Conservation (phyloP, 2,113 vertebrate genomes). For the Engystomops pustulosus region DNA sequence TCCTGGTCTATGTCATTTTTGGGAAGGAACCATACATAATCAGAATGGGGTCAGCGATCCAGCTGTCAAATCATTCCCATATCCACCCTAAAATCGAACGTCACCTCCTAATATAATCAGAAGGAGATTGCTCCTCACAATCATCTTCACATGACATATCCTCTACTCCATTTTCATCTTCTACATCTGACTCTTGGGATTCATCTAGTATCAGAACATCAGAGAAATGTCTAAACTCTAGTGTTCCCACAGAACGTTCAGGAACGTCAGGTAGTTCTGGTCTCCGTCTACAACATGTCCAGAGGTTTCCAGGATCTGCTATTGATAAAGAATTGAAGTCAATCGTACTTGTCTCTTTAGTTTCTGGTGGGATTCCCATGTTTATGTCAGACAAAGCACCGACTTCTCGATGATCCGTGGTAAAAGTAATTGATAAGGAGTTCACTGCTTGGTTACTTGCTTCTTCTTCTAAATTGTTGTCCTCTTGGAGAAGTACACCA, state of each 20-base stretch:
- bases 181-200: not conserved
- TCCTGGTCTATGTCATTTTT: too few species aligned
- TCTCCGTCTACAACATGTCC: not conserved
- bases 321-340: not conserved
- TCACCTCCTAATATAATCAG: not conserved
- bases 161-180: not conserved
- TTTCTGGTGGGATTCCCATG: not conserved
- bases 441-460: not conserved
- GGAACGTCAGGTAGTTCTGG: not conserved
- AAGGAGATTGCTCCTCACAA: not conserved
- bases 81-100: not conserved
- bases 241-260: too few species aligned
- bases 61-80: too few species aligned
- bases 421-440: not conserved
- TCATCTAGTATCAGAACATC: not conserved
- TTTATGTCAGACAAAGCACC: not conserved
- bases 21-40: too few species aligned
- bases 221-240: not conserved
- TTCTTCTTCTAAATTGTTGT: not conserved
- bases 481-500: not conserved
- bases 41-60: too few species aligned
- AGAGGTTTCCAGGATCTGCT: not conserved
- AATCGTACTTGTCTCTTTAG: not conserved
- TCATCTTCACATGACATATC: not conserved
- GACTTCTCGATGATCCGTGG: not conserved